Base-by-base conservation (phyloP, 2,888 invertebrate genomes). In the Ecliptopera silaceata region DNA sequence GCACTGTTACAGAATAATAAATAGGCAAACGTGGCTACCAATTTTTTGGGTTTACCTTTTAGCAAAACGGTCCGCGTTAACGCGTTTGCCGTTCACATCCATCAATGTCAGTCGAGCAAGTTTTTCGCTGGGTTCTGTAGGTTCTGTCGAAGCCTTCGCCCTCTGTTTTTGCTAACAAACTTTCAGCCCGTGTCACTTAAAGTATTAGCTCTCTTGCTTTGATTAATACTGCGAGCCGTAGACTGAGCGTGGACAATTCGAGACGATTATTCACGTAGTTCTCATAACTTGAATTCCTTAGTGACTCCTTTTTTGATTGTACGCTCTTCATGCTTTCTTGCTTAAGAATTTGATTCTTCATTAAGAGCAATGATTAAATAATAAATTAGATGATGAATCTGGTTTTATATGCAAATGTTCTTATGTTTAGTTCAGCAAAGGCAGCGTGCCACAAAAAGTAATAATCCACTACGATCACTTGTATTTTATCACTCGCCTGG, bases 81-180 rank as follows among this genome's bases (percentile, higher is more conserved):
- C 78, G 74, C 77, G 71, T 73, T 75, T 71, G 77, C 74, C 70
- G 70, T 69, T 70, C 76, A 74, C 88, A 90, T 90, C 87, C 81
- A 89, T 90, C 90, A 90, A 78, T 77, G 89, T 88, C 90, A 83
- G 63, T 59, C 59, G 70, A 79, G 70, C 81, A 85, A 88, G 86
- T 88, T 89, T 89, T 90, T 87, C 83, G 79, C 74, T 76, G 79
- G 80, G 82, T 80, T 79, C 74, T 77, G 79, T 76, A 78, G 80
- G 83, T 80, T 79, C 74, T 77, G 80, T 77, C 77, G 75, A 79
- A 82, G 77, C 79, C 75, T 74, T 75, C 75, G 75, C 74, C 72
- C 74, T 66, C 75, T 79, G 84, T 87, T 88, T 88, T 88, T 85
- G 84, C 87, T 86, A 79, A 80, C 79, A 74, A 84, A 83, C 84